Base-by-base conservation (phyloP, 2,888 invertebrate genomes). In the Rhagophthalmus giganteus region DNA sequence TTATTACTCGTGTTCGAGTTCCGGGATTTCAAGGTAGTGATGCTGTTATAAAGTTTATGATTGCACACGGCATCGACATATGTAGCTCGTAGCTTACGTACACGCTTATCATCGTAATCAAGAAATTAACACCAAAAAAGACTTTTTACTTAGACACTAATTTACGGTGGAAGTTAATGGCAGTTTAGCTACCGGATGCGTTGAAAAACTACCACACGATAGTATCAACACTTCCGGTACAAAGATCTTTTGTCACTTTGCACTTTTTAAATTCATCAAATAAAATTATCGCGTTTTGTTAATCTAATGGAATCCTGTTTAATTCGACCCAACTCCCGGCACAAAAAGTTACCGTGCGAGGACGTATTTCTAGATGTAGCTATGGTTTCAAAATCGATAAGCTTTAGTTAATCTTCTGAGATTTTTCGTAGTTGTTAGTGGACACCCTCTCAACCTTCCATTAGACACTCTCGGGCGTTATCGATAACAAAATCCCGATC, bases 401-500 rank as follows among this genome's bases (percentile, higher is more conserved):
- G 59, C 59, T 66, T 61, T 60, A 34, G 53, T 47, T 59, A 65
- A 64, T 64, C 62, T 52, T 49, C 54, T 53, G 40, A 56, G 57
- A 60, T 62, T 55, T 58, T 56, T 50, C 45, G 42, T 50, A 57
- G 64, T 66, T 64, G 63, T 66, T 66, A 67, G 62, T 54, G 56
- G 52, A 54, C 57, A 53, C 58, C 54, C 37, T 45, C 44, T 20
- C 32, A 33, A 28, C 27, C 41, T 25, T 9, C 33, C 42, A 44
- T 37, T 44, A 38, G 44, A 50, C 32, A 39, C 32, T 10, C 30
- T 25, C 34, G 32, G 39, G 24, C 35, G 38, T 45, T 46, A 46
- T 51, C 51, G 40, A 45, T 45, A 27, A 24, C 50, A 44, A 33
- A 44, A 49, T 42, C 37, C 49, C 26, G 34, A 16, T 42, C 42